phyloP scores from a whole-genome alignment of 53 echinoderm and acorn worm genomes.

The Stichopus horrens region DNA sequence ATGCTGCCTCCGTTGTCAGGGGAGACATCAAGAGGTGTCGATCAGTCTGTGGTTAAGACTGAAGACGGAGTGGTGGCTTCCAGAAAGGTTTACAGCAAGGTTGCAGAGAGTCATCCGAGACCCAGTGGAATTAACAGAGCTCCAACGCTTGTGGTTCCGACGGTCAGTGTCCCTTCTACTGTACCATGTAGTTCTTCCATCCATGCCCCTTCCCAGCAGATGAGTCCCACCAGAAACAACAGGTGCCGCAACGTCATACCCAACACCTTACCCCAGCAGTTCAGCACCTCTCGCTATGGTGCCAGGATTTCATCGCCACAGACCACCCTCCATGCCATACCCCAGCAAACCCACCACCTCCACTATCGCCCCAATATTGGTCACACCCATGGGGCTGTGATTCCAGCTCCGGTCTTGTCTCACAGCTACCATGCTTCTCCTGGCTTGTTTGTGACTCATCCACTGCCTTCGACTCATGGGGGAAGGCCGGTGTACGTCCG shows the following conservation, averaged over 20 bases:
- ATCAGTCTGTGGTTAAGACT: not conserved
- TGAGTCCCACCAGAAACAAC: slow-evolving; percentile 81
- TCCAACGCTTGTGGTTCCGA: not conserved
- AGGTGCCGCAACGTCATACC: slow-evolving; percentile 54
- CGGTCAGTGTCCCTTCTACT: not conserved
- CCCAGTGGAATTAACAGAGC: not conserved
- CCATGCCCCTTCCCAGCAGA: slow-evolving; percentile 58
- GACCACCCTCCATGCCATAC: slow-evolving; percentile 58
- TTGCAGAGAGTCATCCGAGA: not conserved
- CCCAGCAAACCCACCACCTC: slow-evolving; percentile 70
- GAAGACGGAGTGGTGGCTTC: not conserved
- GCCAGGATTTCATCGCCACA: slow-evolving; percentile 73
- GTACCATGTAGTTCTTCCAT: slow-evolving; percentile 40
- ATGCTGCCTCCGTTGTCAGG: not conserved
- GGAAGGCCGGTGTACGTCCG: slow-evolving; percentile 86
- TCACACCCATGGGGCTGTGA: slow-evolving; percentile 67
- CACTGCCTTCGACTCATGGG: slow-evolving; percentile 57
- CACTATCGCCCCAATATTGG: slow-evolving; percentile 87
- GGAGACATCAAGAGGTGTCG: not conserved
- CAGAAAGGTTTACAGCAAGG: not conserved
- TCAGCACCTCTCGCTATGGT: slow-evolving; percentile 70
- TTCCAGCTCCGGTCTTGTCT: slow-evolving; percentile 79
- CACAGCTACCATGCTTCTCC: slow-evolving; percentile 71
- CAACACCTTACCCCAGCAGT: slow-evolving; percentile 55
- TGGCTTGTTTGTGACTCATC: slow-evolving; percentile 52